Evolutionary conservation across 2,888 invertebrate genomes (phyloP).

Genomic region (Hipparchia sbordonii): DNA sequence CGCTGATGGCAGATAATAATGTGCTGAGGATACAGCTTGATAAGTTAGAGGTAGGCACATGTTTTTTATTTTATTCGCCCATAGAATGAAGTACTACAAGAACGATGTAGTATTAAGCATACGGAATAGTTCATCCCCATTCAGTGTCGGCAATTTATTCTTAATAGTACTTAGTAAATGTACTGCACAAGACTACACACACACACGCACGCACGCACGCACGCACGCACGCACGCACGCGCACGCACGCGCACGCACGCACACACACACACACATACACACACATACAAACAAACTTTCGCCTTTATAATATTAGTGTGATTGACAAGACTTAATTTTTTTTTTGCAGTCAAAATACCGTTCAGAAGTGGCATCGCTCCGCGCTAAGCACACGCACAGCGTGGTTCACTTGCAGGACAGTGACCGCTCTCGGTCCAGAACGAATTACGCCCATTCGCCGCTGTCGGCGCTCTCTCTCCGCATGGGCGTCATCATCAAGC

Average conservation of each 20-base stretch:
- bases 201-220: no score
- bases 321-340: neutral
- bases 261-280: no score
- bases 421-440: slow-evolving; percentile 44
- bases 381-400: slow-evolving; percentile 56
- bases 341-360: slow-evolving; percentile 50
- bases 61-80: neutral
- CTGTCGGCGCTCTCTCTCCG: slow-evolving; percentile 85
- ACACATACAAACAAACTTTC: no score
- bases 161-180: no score
- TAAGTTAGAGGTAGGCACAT: slow-evolving; percentile 85
- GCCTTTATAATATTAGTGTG: no score
- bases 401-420: slow-evolving; percentile 62
- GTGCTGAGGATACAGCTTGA: slow-evolving; percentile 92
- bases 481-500: slow-evolving; percentile 89
- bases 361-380: slow-evolving; percentile 48
- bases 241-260: no score
- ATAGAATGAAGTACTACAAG: no score
- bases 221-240: no score
- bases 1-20: slow-evolving; percentile 92
- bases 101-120: no score
- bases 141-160: no score
- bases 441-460: slow-evolving; percentile 41
- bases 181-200: no score
- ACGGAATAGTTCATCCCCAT: no score